Conservation (phyloP, 2,113 vertebrate genomes). For the Zootoca vivipara region DNA sequence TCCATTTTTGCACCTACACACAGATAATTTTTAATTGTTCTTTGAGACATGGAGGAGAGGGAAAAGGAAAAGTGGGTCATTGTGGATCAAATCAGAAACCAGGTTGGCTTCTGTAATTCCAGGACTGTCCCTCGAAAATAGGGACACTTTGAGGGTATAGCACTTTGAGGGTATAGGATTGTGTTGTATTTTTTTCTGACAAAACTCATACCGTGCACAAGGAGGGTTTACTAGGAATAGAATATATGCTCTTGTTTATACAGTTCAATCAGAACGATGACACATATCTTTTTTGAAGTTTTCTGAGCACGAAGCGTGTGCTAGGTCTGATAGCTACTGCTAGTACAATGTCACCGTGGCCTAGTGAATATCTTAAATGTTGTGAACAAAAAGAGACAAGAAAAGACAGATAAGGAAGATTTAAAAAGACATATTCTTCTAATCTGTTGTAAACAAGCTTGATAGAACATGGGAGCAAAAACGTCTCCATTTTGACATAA, state of each 20-base stretch:
- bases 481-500: neutral
- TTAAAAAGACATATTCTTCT: slow-evolving; percentile 5
- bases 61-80: too few relatives aligned
- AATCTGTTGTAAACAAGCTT: slow-evolving; percentile 14
- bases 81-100: too few relatives aligned
- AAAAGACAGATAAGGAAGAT: neutral
- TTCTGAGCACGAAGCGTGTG: neutral
- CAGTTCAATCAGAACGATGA: neutral
- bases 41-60: too few relatives aligned
- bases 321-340: slow-evolving; percentile 10
- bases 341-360: neutral
- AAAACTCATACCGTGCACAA: neutral
- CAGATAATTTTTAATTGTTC: too few relatives aligned
- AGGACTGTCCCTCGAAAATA: too few relatives aligned
- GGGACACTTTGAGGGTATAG: too few relatives aligned
- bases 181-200: neutral
- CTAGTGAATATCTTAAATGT: slow-evolving; percentile 24
- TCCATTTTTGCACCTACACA: too few relatives aligned
- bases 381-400: slow-evolving; percentile 10
- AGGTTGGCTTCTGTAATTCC: too few relatives aligned
- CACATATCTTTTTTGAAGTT: neutral
- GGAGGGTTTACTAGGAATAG: neutral
- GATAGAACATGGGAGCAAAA: neutral
- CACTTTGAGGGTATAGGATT: too few relatives aligned
- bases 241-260: neutral